Base-by-base conservation (phyloP, 2,113 vertebrate species). In the Tupaia chinensis region DNA sequence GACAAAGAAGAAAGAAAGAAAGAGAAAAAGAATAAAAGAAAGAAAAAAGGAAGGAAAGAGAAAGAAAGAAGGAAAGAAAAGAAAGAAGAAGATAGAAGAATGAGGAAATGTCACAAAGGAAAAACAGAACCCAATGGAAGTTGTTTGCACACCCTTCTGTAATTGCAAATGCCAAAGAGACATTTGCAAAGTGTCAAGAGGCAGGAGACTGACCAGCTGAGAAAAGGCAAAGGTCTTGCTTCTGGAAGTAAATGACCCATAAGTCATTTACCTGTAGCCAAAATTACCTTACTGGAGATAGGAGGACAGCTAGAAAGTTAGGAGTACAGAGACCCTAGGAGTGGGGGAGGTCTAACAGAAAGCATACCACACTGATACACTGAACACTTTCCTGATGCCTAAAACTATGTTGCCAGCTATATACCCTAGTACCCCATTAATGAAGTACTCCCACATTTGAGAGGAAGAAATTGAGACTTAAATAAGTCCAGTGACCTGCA, bases 401-500 rank as follows among this genome's bases (percentile, higher is more conserved):
- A 23, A 87, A 90, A 58, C 32, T 25, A 16, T 19, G 56, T n/a
- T 70, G 70, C 53, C 56, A 65, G 56, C 53, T 5, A 2, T 1
- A 3, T 5, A 5, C 27, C 53, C 23, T 34, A n/a, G 19, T 1
- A 27, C 23, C 23, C 54, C 3, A 23, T 29, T 29, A 9, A 94
- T 4, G 20, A 44, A 34, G 12, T 73, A 19, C 14, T 10, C 16
- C 20, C 25, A 66, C 61, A 34, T 84, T 70, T 58, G 20, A 87
- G 29, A 66, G 15, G 23, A 94, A 94, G 69, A 83, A 92, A 87
- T n/a, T 79, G 73, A 91, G 29, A 72, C 20, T 78, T 29, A 56
- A 56, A 84, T 25, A 89, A 22, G 54, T 22, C 19, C 29, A 17
- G 32, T 6, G 29, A 54, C n/a, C 54, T n/a, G 20, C 54, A 11